Evolutionary conservation across 2,797 vertebrate genomes (phyloP), one percentile per base, ranked within the genome.

Genomic region (Melanotaenia trifasciata): DNA sequence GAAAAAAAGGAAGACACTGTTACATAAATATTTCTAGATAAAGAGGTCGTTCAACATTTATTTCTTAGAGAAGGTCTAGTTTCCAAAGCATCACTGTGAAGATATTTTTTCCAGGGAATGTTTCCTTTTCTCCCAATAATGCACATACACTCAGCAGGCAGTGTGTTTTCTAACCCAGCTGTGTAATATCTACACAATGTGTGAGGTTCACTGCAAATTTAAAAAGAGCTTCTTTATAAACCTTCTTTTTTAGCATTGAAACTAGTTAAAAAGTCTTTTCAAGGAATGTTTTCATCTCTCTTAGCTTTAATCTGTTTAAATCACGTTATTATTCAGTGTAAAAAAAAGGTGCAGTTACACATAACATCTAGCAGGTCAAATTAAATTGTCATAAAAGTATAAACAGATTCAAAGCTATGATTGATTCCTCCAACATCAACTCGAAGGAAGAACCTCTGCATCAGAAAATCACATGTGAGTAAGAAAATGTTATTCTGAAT

Each of bases 121-220:
- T 26, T 13, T 57, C 0, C 38, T 43, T 43, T 5, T 65, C 35
- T 43, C 33, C 11, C 1, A 64, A 38, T 47, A 64, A 72, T n/a
- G 45, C 70, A 60, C 62, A 10, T 0, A 53, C 36, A 54, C 65
- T 35, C 54, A 67, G 59, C 56, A 16, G 22, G 61, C 24, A 22
- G 45, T 30, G 72, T 50, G 14, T 13, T 33, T 28, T 65, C 64
- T 45, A 30, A 74, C 62, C 10, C 58, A 58, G 53, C 73, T 66
- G 71, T 64, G 72, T 65, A 57, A 73, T 74, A 45, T 75, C 28
- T 33, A 0, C 67, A 38, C 61, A 54, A 45, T 58, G 66, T 32
- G 57, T 58, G 43, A 74, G n/a, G 36, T 76, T 60, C 22, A 3
- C 18, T 32, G 26, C 59, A 70, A 40, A 70, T 26, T 45, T 38